phyloP scores from a whole-genome alignment of 2,888 invertebrate genomes.

The Drosophila nigricruria region DNA sequence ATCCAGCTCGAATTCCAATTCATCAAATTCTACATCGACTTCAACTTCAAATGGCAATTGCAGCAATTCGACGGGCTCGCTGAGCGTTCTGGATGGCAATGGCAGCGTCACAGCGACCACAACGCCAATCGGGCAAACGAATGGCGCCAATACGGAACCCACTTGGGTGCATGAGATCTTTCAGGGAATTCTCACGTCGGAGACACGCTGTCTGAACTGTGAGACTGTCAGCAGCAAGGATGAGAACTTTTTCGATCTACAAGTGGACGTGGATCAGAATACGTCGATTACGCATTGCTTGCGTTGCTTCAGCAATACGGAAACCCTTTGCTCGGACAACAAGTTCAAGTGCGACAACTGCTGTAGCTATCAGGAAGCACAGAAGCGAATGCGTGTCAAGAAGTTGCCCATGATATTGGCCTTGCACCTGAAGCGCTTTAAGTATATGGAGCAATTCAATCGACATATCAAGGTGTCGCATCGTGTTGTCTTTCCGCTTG shows the following conservation, averaged over 20 bases:
- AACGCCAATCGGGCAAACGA: slow-evolving; percentile 71
- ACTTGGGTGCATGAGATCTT: slow-evolving; percentile 99
- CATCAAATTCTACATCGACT: slow-evolving; percentile 77
- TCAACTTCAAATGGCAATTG: slow-evolving; percentile 78
- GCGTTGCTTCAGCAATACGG: slow-evolving; percentile 98
- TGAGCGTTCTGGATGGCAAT: slow-evolving; percentile 67
- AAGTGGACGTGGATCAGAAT: slow-evolving; percentile 99
- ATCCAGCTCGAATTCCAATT: slow-evolving; percentile 68
- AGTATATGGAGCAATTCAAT: slow-evolving; percentile 98
- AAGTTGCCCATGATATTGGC: slow-evolving; percentile 99
- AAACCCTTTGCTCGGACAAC: slow-evolving; percentile 99
- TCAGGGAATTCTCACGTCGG: slow-evolving; percentile 99
- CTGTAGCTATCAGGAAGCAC: slow-evolving; percentile 99
- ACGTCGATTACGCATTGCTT: slow-evolving; percentile 99
- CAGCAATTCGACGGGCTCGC: slow-evolving; percentile 79
- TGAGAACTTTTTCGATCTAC: slow-evolving; percentile 99
- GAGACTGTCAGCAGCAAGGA: slow-evolving; percentile 99
- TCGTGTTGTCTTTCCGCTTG: slow-evolving; percentile 99
- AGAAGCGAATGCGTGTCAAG: slow-evolving; percentile 99
- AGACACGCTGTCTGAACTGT: slow-evolving; percentile 99
- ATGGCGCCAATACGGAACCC: slow-evolving; percentile 89
- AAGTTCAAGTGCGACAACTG: slow-evolving; percentile 99
- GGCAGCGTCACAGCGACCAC: slow-evolving; percentile 66
- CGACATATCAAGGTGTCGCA: slow-evolving; percentile 99
- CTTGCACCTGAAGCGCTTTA: slow-evolving; percentile 98